Conservation (phyloP, 2,113 vertebrate genomes). For the Cyprinodon variegatus region DNA sequence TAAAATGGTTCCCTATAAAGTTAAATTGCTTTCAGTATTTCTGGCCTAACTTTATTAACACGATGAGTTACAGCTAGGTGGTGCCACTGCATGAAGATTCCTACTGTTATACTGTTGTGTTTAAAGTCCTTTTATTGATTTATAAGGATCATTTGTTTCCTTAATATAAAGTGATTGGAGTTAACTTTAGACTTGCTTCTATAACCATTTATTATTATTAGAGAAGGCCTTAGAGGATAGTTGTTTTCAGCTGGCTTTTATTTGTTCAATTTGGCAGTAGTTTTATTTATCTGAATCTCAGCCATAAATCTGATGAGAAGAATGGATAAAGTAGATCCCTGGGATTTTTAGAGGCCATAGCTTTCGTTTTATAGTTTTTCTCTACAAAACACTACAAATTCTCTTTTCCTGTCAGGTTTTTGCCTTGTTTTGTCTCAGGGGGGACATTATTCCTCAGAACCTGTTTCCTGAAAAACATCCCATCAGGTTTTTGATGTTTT, state of each 20-base stretch:
- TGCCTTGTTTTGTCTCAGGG: slow-evolving; percentile 29
- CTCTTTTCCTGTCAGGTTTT: slow-evolving; percentile 20
- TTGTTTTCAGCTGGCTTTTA: slow-evolving; percentile 6
- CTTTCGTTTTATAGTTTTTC: slow-evolving; percentile 14
- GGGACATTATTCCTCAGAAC: slow-evolving; percentile 45
- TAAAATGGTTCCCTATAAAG: slow-evolving; percentile 9
- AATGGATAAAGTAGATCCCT: slow-evolving; percentile 36
- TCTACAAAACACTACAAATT: slow-evolving; percentile 28
- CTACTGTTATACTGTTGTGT: neutral
- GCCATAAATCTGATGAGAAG: slow-evolving; percentile 57
- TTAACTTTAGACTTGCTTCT: neutral
- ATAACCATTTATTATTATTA: neutral
- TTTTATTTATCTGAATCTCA: slow-evolving; percentile 39
- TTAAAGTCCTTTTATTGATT: neutral
- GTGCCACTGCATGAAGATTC: slow-evolving; percentile 48
- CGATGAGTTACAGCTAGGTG: slow-evolving; percentile 64
- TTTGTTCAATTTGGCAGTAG: slow-evolving; percentile 44
- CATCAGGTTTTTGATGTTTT: slow-evolving; percentile 58
- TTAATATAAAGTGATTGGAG: neutral
- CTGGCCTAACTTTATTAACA: slow-evolving; percentile 7
- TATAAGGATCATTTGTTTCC: neutral
- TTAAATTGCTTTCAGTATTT: slow-evolving; percentile 6
- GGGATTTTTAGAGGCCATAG: slow-evolving; percentile 15
- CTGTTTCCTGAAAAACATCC: slow-evolving; percentile 46
- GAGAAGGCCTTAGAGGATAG: neutral